Evolutionary conservation across 2,797 vertebrate genomes (phyloP).

Genomic region (Lutjanus argentimaculatus): DNA sequence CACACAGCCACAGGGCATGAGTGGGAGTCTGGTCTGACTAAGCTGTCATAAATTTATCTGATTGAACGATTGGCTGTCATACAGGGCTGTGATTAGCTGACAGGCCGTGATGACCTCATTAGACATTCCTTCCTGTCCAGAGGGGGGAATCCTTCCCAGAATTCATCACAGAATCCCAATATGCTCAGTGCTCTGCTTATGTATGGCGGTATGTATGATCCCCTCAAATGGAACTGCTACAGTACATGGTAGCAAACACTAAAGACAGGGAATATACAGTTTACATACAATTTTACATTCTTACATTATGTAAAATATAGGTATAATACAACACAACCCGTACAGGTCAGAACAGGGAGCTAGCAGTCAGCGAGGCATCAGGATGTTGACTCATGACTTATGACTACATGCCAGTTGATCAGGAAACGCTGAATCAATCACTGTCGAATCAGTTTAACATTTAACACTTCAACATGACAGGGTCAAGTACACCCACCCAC

Average conservation of each 20-base stretch:
- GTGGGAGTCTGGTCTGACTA: slow-evolving; percentile 42
- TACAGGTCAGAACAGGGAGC: not conserved
- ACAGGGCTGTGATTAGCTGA: slow-evolving; percentile 56
- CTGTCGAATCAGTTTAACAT: slow-evolving; percentile 57
- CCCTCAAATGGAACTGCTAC: not conserved
- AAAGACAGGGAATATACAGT: not conserved
- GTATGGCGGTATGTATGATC: not conserved
- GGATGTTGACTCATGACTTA: slow-evolving; percentile 26
- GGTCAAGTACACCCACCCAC: slow-evolving; percentile 33
- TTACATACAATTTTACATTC: not conserved
- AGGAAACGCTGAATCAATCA: slow-evolving; percentile 52
- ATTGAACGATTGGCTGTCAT: slow-evolving; percentile 61
- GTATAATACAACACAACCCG: too few relatives aligned
- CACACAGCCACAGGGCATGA: slow-evolving; percentile 9
- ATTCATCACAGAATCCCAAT: slow-evolving; percentile 18
- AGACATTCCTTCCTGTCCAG: slow-evolving; percentile 45
- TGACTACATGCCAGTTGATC: slow-evolving; percentile 42
- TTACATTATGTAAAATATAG: not conserved
- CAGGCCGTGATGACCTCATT: slow-evolving; percentile 55
- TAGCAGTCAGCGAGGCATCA: not conserved
- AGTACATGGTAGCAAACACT: not conserved
- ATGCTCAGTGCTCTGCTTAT: not conserved
- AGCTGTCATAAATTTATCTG: slow-evolving; percentile 56
- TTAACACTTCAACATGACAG: slow-evolving; percentile 27
- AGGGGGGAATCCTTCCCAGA: slow-evolving; percentile 1